Evolutionary conservation across 1,140 invertebrate species (phyloP).

Genomic region (Antheraea pernyi): DNA sequence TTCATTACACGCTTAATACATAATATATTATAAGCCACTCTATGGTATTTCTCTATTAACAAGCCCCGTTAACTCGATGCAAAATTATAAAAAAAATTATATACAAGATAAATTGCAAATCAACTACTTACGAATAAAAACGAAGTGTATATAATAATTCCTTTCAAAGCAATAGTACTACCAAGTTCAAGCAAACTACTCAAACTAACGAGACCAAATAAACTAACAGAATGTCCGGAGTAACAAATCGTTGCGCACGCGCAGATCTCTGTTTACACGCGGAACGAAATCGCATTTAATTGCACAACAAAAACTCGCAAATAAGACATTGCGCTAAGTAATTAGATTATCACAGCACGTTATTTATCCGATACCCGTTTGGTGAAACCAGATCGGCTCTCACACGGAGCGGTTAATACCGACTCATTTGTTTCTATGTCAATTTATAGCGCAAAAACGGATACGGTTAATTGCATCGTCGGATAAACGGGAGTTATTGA

Average conservation of each 20-base stretch:
- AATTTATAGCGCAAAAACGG: constrained; percentile 28
- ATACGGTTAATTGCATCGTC: constrained; percentile 28
- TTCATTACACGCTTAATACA: too few relatives aligned
- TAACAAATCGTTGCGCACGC: constrained; percentile 48
- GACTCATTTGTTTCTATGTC: constrained; percentile 26
- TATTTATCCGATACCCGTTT: constrained; percentile 46
- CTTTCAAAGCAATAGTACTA: not conserved
- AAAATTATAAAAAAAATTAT: too few relatives aligned
- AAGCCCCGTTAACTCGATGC: too few relatives aligned
- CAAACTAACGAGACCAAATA: not conserved
- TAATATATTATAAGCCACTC: too few relatives aligned
- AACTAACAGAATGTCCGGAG: constrained; percentile 1
- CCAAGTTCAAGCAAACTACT: not conserved
- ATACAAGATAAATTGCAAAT: too few relatives aligned
- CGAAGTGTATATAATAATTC: not conserved
- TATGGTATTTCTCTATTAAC: too few relatives aligned
- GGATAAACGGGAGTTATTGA: constrained; percentile 20
- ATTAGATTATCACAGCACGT: constrained; percentile 64
- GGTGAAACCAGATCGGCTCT: constrained; percentile 15
- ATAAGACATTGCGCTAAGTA: constrained; percentile 71
- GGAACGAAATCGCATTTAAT: constrained; percentile 50
- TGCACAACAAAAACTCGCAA: constrained; percentile 65
- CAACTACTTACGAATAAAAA: not conserved
- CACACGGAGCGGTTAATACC: constrained; percentile 46
- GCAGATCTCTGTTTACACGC: constrained; percentile 50